Conservation (phyloP, 2,113 vertebrate species). For the Scophthalmus maximus region DNA sequence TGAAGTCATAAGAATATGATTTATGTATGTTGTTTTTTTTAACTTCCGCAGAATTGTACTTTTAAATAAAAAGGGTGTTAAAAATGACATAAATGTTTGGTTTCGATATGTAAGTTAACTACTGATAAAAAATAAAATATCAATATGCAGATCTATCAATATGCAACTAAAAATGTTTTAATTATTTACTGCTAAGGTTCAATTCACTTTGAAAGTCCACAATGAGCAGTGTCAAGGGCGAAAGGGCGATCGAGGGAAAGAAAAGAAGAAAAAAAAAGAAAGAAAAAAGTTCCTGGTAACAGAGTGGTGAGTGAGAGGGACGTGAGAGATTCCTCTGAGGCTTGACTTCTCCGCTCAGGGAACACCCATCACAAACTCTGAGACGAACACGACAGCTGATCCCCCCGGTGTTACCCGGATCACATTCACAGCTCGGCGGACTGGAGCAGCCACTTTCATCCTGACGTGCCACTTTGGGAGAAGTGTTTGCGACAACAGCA, state of each 20-base stretch:
- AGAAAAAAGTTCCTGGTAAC: slow-evolving; percentile 60
- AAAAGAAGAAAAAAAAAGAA: neutral
- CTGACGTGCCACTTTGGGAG: slow-evolving; percentile 18
- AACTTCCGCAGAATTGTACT: no score
- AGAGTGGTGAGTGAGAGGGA: slow-evolving; percentile 37
- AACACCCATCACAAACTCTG: slow-evolving; percentile 1
- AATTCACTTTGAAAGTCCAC: slow-evolving; percentile 26
- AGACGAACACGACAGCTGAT: neutral
- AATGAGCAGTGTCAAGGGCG: slow-evolving; percentile 46
- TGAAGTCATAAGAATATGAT: no score
- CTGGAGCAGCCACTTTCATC: neutral
- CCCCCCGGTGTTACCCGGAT: slow-evolving; percentile 1
- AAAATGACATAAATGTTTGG: no score
- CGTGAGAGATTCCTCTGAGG: slow-evolving; percentile 20
- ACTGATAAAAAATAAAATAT: no score
- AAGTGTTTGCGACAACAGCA: slow-evolving; percentile 19
- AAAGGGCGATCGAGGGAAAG: slow-evolving; percentile 39
- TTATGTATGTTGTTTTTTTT: no score
- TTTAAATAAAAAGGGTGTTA: no score
- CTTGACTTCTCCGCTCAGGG: neutral
- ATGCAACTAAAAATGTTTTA: neutral
- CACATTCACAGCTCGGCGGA: neutral
- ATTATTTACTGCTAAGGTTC: slow-evolving; percentile 31
- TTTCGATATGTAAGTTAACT: no score
- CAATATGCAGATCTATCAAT: no score